Percentiles rank a stretch among this genome's conserved stretches.
Evolutionary conservation across 2,113 vertebrate genomes (phyloP).

Genomic region (Atherinomorus stipes): DNA sequence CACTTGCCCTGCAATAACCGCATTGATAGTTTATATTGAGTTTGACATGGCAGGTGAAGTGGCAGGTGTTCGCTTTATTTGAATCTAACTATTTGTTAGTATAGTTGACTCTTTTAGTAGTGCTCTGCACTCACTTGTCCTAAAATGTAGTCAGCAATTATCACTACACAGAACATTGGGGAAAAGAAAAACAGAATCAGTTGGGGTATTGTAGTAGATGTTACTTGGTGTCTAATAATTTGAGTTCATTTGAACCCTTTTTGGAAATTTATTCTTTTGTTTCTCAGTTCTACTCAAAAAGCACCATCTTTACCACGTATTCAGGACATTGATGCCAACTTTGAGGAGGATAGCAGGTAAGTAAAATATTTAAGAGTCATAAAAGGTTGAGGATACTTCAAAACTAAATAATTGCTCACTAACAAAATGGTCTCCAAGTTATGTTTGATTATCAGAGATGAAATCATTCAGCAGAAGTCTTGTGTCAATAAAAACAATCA

Average conservation of each 20-base stretch:
- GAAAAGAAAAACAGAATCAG: background rate
- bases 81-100: constrained; percentile 39
- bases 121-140: constrained; percentile 17
- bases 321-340: constrained; percentile 29
- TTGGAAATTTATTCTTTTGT: constrained; percentile 8
- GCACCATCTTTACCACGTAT: constrained; percentile 12
- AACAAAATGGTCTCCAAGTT: too few species aligned
- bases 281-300: constrained; percentile 73
- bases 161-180: background rate
- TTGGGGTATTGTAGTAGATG: background rate
- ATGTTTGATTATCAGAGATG: background rate
- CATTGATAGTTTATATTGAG: constrained; percentile 52
- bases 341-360: constrained; percentile 74
- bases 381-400: too few species aligned
- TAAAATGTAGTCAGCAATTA: constrained; percentile 6
- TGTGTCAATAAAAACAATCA: constrained; percentile 13
- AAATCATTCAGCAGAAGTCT: constrained; percentile 3
- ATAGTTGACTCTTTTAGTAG: constrained; percentile 14
- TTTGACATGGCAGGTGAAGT: constrained; percentile 69
- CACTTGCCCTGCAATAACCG: constrained; percentile 58
- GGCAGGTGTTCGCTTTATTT: constrained; percentile 58
- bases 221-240: constrained; percentile 28
- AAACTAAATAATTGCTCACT: too few species aligned
- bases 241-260: too few species aligned
- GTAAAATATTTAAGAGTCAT: background rate